Evolutionary conservation across 2,113 vertebrate genomes (phyloP), one percentile per base, ranked within the genome.

Genomic region (Eublepharis macularius): DNA sequence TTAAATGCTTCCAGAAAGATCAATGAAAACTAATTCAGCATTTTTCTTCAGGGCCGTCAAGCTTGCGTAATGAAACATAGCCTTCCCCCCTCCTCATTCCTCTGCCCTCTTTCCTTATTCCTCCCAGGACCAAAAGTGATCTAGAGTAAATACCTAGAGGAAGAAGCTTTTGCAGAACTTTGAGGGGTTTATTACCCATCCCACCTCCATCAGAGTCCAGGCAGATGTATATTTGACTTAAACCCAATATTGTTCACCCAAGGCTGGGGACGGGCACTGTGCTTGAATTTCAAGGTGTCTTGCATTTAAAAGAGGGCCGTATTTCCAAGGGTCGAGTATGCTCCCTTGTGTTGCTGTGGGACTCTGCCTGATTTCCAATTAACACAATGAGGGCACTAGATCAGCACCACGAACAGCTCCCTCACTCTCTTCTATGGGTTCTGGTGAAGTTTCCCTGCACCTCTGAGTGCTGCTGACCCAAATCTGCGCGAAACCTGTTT

Each of bases 1-100:
- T 87, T 83, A 87, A 83, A 83, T 74, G 69, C 76, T 83, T 87
- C 70, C 86, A 87, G 82, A 87, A 87, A 87, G 76, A 83, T 83
- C 86, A 83, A 75, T 87, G 81, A 80, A 87, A 83, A 87, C 86
- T 83, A 80, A 83, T 87, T 87, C 66, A 57, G 69, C 57, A 65
- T 83, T 87, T 80, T 66, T 69, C 49, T 65, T 41, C 41, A 19
- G 51, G 32, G 57, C 51, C 39, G 69, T 43, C 76, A 80, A 74
- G 81, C 68, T 34, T 75, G 51, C 36, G 12, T 83, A 80, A 87
- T 19, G 10, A 80, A 68, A 57, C 49, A 2, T n/a, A 7, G 14
- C 2, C 16, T 2, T 4, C 7, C 32, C 14, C 65, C 8, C 9
- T 13, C 2, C 74, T 8, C 9, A 14, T 6, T 49, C 24, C 36